Percentiles rank a stretch among this genome's conserved stretches.
Conservation (phyloP, 2,113 vertebrate genomes). For the Aythya baeri region DNA sequence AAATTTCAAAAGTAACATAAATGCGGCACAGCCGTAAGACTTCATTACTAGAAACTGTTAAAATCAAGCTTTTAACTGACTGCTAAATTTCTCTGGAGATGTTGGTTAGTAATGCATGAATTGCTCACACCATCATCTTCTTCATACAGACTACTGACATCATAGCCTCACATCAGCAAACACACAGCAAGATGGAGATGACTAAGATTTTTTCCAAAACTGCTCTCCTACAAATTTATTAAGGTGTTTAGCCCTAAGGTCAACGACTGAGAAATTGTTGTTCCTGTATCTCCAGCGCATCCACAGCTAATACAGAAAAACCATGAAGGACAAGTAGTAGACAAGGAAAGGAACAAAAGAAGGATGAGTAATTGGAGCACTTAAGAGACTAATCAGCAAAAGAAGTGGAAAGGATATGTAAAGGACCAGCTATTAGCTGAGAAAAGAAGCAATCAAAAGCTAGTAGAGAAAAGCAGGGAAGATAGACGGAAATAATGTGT, state of each 20-base stretch:
- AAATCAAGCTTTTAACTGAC: not conserved
- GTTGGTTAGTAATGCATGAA: not conserved
- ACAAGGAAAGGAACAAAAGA: not conserved
- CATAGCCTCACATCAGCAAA: not conserved
- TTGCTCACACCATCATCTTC: not conserved
- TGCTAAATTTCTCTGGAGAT: not conserved
- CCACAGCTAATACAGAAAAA: not conserved
- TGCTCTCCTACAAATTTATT: not conserved
- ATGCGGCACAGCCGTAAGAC: not conserved
- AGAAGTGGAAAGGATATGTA: not conserved
- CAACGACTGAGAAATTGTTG: not conserved
- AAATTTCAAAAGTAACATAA: not conserved
- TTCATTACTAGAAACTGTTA: not conserved
- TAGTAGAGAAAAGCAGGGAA: not conserved
- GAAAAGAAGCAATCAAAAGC: not conserved
- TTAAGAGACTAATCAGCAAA: not conserved
- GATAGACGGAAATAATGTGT: not conserved
- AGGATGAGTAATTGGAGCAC: not conserved
- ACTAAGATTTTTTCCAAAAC: not conserved
- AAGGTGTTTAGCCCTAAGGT: not conserved
- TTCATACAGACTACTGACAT: not conserved
- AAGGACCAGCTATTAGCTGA: not conserved
- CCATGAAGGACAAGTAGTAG: not conserved
- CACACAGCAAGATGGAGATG: not conserved
- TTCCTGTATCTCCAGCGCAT: not conserved